Base-by-base conservation (phyloP, 2,888 invertebrate genomes). In the Andrena fulva region DNA sequence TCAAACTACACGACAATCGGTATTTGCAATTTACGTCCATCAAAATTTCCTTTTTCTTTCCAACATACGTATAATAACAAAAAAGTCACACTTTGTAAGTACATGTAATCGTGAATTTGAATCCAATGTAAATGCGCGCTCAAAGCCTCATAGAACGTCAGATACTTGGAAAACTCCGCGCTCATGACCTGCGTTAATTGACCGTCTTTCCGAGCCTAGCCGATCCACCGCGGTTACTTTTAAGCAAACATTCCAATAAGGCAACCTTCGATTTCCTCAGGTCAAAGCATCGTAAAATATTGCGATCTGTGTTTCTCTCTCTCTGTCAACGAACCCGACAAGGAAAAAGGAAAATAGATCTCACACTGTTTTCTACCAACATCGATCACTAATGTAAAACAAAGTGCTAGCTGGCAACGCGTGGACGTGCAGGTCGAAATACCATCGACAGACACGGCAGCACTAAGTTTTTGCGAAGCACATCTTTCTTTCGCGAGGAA, bases 131-230 rank as follows among this genome's bases (percentile, higher is more conserved):
- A 56, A 35, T 50, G 48, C 42, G 35, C 63, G 67, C 62, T 63
- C 56, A 7, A n/a, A 33, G 16, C 24, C 54, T 52, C 52, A 10
- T 33, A 63, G 50, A 54, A 54, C 42, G 24, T 64, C 50, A 64
- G 31, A 24, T 20, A 68, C 20, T 48, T 27, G 2, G 4, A 80
- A 82, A 71, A 59, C 64, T 33, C 42, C 60, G 70, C 74, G 50
- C 86, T 85, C 77, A 80, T 85, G 83, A 85, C 68, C 59, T 63
- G 27, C 64, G 54, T 66, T 66, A 74, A 82, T 80, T 67, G 60
- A 66, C 56, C 29, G 72, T 78, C 63, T 16, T 54, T 48, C n/a
- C n/a, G 16, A 42, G 63, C 62, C 42, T 16, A 59, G 59, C 35
- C 24, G 54, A 20, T 50, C 54, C 31, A 27, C 64, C 59, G 1